These are phyloP conservation scores for Leontopithecus rosalia DNA, from an alignment of 2,797 vertebrate genomes.

Conservation along the genomic window DNA sequence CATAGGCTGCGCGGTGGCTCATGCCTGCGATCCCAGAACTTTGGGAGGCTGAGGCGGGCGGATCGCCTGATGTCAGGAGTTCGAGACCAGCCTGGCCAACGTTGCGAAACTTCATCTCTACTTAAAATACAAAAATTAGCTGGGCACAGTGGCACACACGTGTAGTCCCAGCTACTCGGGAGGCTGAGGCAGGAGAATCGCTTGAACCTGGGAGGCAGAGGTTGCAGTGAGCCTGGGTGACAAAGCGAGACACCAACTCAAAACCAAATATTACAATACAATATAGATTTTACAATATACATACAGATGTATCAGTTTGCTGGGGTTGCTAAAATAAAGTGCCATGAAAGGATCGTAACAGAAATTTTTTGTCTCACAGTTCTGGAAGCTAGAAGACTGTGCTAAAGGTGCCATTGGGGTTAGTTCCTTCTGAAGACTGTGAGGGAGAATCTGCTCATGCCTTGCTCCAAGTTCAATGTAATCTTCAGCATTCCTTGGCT, in stretches of 20 bases:
- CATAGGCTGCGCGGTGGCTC: background rate
- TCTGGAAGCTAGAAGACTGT: background rate
- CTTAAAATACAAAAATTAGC: background rate
- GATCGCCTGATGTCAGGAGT: background rate
- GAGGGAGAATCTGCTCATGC: background rate
- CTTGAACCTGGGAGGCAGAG: background rate
- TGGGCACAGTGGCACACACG: fast-evolving
- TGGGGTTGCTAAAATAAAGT: background rate
- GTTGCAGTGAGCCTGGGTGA: background rate
- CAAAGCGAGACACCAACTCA: background rate
- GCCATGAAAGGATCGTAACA: background rate
- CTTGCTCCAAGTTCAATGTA: background rate
- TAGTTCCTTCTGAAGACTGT: background rate
- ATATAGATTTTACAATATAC: background rate
- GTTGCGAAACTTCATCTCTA: background rate
- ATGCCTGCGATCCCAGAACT: background rate
- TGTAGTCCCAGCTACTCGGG: background rate
- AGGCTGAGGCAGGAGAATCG: background rate
- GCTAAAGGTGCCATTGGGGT: background rate
- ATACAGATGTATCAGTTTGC: background rate
- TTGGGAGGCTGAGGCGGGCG: background rate
- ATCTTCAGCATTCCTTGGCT: background rate
- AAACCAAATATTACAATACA: background rate
- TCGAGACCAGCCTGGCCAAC: background rate
- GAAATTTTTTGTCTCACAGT: background rate